Base-by-base conservation (phyloP, 1,140 invertebrate genomes). In the Drosophila pseudoobscura region DNA sequence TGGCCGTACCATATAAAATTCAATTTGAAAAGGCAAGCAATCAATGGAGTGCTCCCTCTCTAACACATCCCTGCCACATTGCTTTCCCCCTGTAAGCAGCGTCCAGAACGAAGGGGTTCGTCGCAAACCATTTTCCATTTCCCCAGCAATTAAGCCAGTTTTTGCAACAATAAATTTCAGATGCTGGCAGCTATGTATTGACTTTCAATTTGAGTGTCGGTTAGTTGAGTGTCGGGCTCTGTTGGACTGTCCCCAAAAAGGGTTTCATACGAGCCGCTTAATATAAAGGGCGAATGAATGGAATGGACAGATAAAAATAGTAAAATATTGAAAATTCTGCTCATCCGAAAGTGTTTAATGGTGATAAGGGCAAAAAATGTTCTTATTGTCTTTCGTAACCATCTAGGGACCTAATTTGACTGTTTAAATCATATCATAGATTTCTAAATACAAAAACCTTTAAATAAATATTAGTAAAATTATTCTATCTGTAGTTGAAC, bases 191-290 rank as follows among this genome's bases (percentile, higher is more conserved):
- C 44, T 70, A 24, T 58, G 57, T 83, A 83, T 83, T 83, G 80
- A 83, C 79, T 83, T 83, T 71, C 77, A 83, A 83, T 83, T 83
- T 83, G 68, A 63, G 61, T 57, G 56, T 60, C 61, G 47, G 59
- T 47, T 43, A 60, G 61, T 29, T 45, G 66, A 57, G 17, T 72
- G 56, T 55, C 41, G 52, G 29, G 46, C 45, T 51, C 20, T 68
- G 68, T 6, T 50, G 11, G 47, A 22, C 7, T 41, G 63, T 46
- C 41, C 9, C 35, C 35, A 5, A 39, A 39, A 39, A 3, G 9
- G 3, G 2, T 3, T 29, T 8, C 29, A 29, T 2, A 29, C 29
- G 31, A 11, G 3, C 24, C 3, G 4, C 4, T 24, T 24, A 5
- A 11, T 1, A 35, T 0, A 3, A 0, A 3, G 31, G 3, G 1